phyloP scores from a whole-genome alignment of 2,797 vertebrate genomes.

The Microctenopoma stevenorrisi region DNA sequence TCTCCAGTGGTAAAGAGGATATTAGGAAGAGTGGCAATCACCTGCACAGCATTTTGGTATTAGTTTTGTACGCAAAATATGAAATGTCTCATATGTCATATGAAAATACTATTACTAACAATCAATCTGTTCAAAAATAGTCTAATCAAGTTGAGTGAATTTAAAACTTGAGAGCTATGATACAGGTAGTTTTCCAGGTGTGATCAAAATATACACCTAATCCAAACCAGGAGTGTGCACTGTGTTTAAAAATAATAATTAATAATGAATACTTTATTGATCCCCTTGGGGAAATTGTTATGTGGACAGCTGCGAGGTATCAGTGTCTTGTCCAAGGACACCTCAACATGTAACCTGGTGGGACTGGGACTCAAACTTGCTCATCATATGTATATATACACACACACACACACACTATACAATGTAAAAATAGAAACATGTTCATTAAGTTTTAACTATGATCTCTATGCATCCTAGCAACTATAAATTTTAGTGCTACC shows the following conservation, averaged over 20 bases:
- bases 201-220: not conserved
- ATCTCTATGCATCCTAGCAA: constrained; percentile 1
- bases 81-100: no score
- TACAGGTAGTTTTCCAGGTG: not conserved
- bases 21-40: constrained; percentile 31
- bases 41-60: constrained; percentile 22
- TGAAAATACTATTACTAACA: no score
- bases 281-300: no score
- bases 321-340: no score
- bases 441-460: not conserved
- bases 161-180: not conserved
- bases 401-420: not conserved
- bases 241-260: no score
- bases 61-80: constrained; percentile 4
- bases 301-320: no score
- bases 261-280: no score
- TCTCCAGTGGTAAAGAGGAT: constrained; percentile 33
- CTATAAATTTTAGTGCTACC: constrained; percentile 11
- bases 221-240: not conserved
- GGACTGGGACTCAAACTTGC: no score
- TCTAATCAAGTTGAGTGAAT: not conserved
- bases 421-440: constrained; percentile 22
- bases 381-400: no score
- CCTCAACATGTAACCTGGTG: no score
- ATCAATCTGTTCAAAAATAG: not conserved